Conservation (phyloP, 2,797 vertebrate species). For the Epinephelus coioides region DNA sequence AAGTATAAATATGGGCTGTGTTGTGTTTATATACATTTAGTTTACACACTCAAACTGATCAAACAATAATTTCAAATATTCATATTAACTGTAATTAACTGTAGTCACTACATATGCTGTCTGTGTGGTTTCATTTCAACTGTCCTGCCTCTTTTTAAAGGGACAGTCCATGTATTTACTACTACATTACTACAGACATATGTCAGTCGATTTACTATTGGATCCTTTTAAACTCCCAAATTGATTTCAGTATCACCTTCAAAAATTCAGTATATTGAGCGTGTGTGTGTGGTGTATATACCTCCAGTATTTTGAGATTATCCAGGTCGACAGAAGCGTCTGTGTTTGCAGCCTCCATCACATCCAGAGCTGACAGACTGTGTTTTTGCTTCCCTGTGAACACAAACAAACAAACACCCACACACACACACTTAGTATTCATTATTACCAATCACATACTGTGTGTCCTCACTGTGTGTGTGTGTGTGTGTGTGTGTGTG, state of each 20-base stretch:
- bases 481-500: conserved; percentile 2
- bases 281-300: conserved; percentile 23
- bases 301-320: conserved; percentile 87
- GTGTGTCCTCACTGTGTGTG: not conserved
- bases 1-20: too few relatives aligned
- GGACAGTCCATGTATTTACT: not conserved
- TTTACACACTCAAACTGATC: not conserved
- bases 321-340: conserved; percentile 92
- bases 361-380: conserved; percentile 86
- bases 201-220: too few relatives aligned
- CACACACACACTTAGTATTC: not conserved
- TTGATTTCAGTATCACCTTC: too few relatives aligned
- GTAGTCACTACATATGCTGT: not conserved
- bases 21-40: too few relatives aligned
- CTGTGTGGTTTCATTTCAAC: not conserved
- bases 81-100: too few relatives aligned
- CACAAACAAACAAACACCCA: conserved; percentile 12
- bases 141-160: not conserved
- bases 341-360: conserved; percentile 91
- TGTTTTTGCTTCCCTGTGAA: conserved; percentile 63
- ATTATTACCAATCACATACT: not conserved
- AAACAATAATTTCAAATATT: not conserved
- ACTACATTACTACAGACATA: too few relatives aligned
- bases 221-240: too few relatives aligned
- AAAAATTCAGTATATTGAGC: too few relatives aligned